Conservation (phyloP, 1,140 invertebrate genomes). For the Drosophila kepulauana region DNA sequence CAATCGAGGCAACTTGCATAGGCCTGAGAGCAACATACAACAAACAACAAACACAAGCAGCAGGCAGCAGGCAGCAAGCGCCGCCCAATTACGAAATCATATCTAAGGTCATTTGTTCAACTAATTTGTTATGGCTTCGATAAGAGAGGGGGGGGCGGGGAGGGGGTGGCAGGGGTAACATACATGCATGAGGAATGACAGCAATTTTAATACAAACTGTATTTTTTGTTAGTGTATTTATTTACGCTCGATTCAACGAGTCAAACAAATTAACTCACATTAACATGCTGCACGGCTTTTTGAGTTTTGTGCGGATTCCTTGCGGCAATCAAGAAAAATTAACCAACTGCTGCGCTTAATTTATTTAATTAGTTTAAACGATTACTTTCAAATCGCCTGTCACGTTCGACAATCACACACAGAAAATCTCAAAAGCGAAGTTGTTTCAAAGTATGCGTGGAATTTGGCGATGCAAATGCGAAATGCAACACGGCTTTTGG, state of each 20-base stretch:
- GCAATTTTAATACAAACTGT: constrained; percentile 44
- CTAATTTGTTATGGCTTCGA: constrained; percentile 65
- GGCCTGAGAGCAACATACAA: constrained; percentile 28
- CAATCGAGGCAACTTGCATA: constrained; percentile 32
- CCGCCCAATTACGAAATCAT: constrained; percentile 79
- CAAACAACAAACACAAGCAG: constrained; percentile 32
- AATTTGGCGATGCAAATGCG: constrained; percentile 37
- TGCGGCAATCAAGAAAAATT: constrained; percentile 32
- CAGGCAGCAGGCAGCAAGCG: constrained; percentile 33
- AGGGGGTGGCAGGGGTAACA: background rate
- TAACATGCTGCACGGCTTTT: constrained; percentile 47
- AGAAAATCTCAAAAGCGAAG: background rate
- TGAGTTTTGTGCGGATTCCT: constrained; percentile 25
- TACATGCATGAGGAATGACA: constrained; percentile 33
- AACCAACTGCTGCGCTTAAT: constrained; percentile 36
- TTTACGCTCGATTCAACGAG: constrained; percentile 30
- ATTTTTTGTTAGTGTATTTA: background rate
- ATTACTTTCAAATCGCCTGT: constrained; percentile 43
- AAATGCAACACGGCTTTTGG: constrained; percentile 1
- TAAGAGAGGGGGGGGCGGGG: background rate
- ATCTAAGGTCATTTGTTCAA: constrained; percentile 80
- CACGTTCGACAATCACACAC: constrained; percentile 17
- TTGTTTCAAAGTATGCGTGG: constrained; percentile 31
- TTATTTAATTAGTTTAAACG: constrained; percentile 52
- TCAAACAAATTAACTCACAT: constrained; percentile 52